Evolutionary conservation across 1,140 invertebrate species (phyloP).

Genomic region (Drosophila ironensis): DNA sequence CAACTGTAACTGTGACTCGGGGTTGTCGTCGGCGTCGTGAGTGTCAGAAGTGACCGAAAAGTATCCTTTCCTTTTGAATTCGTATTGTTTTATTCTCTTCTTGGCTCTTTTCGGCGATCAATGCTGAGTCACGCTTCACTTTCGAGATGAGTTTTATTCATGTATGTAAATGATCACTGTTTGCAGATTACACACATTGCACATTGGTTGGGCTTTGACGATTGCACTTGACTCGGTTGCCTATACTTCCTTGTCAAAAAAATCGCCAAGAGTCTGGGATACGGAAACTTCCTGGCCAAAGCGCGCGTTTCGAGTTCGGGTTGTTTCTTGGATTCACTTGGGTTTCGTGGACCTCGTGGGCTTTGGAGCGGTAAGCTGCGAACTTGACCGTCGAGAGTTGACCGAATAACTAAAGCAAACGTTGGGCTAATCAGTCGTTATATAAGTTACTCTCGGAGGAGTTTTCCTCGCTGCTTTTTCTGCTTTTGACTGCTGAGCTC

Average conservation of each 20-base stretch:
- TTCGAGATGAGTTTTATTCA: slow-evolving; percentile 55
- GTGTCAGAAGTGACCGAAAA: slow-evolving; percentile 38
- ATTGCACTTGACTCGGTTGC: slow-evolving; percentile 31
- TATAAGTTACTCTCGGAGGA: slow-evolving; percentile 76
- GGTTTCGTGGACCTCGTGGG: slow-evolving; percentile 13
- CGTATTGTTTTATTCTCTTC: slow-evolving; percentile 6
- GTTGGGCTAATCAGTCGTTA: slow-evolving; percentile 79
- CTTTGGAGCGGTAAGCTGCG: slow-evolving; percentile 52
- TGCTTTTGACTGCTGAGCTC: slow-evolving; percentile 51
- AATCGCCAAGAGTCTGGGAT: slow-evolving; percentile 5
- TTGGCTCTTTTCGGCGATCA: slow-evolving; percentile 14
- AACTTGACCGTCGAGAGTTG: slow-evolving; percentile 82
- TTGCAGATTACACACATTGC: slow-evolving; percentile 53
- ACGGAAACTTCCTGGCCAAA: slow-evolving; percentile 42
- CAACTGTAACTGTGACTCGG: slow-evolving; percentile 18
- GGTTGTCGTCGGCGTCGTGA: slow-evolving; percentile 17
- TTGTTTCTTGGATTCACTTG: slow-evolving; percentile 12
- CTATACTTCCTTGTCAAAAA: slow-evolving; percentile 40
- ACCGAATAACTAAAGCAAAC: slow-evolving; percentile 81
- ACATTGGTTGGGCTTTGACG: slow-evolving; percentile 30
- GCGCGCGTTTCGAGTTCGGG: slow-evolving; percentile 2
- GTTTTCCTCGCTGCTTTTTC: slow-evolving; percentile 59
- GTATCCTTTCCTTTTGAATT: slow-evolving; percentile 48
- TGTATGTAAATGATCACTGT: slow-evolving; percentile 57
- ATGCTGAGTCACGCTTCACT: slow-evolving; percentile 50